Conservation (phyloP, 2,888 invertebrate genomes). For the Cantharis rufa region DNA sequence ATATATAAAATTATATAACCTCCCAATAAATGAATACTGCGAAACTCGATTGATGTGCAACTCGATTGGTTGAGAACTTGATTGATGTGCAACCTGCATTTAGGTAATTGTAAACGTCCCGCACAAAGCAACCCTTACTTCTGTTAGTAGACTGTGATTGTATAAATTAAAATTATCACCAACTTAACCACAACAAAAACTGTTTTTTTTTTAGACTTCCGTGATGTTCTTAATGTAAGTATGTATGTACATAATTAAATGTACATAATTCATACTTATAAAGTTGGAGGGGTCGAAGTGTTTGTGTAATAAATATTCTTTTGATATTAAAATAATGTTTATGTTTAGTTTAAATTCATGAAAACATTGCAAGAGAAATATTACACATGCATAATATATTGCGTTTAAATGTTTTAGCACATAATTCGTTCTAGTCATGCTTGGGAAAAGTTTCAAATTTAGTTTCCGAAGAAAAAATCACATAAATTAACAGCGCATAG, state of each 20-base stretch:
- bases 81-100: too few species aligned
- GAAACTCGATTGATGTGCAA: too few species aligned
- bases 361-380: neutral
- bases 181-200: too few species aligned
- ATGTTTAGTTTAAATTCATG: neutral
- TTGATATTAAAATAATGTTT: neutral
- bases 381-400: neutral
- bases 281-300: neutral
- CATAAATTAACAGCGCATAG: neutral
- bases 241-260: neutral
- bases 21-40: too few species aligned
- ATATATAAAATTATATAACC: too few species aligned
- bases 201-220: neutral
- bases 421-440: neutral
- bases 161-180: too few species aligned
- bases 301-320: neutral
- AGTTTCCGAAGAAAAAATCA: neutral
- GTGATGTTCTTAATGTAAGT: neutral
- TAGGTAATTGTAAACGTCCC: too few species aligned
- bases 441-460: neutral
- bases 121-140: too few species aligned
- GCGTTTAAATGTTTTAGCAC: neutral
- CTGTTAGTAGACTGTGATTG: too few species aligned
- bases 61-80: too few species aligned
- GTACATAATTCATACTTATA: neutral